These are phyloP conservation scores for Drosophila asahinai DNA, from an alignment of 1,140 invertebrate species.

Conservation along the genomic window DNA sequence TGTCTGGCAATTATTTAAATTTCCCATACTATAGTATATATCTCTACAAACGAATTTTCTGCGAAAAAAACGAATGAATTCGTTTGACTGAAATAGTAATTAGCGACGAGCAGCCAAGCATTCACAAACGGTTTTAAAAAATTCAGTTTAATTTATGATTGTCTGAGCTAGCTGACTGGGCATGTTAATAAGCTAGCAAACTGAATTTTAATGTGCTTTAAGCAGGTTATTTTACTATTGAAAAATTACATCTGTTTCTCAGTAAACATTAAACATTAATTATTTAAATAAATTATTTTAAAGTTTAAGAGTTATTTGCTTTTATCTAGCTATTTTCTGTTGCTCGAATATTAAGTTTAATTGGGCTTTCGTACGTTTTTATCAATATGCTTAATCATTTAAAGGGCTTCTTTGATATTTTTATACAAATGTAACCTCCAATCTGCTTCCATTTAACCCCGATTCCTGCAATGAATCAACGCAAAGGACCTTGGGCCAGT, in stretches of 20 bases:
- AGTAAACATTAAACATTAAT: neutral
- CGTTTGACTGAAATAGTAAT: slow-evolving; percentile 62
- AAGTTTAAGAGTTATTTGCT: neutral
- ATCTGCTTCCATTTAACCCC: neutral
- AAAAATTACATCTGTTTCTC: neutral
- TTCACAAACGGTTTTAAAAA: slow-evolving; percentile 46
- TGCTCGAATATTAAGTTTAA: neutral
- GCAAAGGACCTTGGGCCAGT: slow-evolving; percentile 24
- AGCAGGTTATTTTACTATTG: neutral
- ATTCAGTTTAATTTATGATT: slow-evolving; percentile 30
- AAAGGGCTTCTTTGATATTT: neutral
- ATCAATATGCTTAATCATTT: neutral
- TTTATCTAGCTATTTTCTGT: neutral
- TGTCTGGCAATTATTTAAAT: slow-evolving; percentile 44
- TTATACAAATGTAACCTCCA: neutral
- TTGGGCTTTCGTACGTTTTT: neutral
- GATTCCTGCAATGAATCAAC: slow-evolving; percentile 8
- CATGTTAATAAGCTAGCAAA: slow-evolving; percentile 22
- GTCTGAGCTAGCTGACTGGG: slow-evolving; percentile 31
- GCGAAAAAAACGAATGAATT: slow-evolving; percentile 53
- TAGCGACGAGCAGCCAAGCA: slow-evolving; percentile 36
- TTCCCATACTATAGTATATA: neutral
- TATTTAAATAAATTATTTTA: neutral
- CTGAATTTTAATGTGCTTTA: slow-evolving; percentile 16
- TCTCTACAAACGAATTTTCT: slow-evolving; percentile 19